phyloP scores from a whole-genome alignment of 2,888 invertebrate genomes.

The Cataglyphis cursor region DNA sequence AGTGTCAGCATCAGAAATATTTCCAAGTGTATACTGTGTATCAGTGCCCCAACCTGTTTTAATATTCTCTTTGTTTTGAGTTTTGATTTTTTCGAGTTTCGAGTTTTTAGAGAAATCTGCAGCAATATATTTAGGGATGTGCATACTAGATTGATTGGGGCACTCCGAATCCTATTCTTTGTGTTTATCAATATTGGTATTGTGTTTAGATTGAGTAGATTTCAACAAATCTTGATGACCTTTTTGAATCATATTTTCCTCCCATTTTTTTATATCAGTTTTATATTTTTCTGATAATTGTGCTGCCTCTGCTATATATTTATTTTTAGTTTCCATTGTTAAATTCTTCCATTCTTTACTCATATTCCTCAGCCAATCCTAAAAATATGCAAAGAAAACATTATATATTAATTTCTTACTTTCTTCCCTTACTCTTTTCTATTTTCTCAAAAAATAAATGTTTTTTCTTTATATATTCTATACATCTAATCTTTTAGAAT shows the following conservation, averaged over 20 bases:
- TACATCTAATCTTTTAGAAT: no score
- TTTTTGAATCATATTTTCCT: slow-evolving; percentile 32
- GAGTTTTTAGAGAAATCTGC: slow-evolving; percentile 7
- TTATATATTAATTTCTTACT: background rate
- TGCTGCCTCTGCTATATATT: slow-evolving; percentile 11
- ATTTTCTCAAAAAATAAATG: background rate
- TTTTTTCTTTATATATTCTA: background rate
- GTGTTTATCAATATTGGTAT: background rate
- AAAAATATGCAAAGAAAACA: background rate
- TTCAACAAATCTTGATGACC: slow-evolving; percentile 25
- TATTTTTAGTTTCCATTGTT: background rate
- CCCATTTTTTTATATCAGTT: slow-evolving; percentile 21
- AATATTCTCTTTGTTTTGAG: slow-evolving; percentile 29
- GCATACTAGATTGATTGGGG: slow-evolving; percentile 27
- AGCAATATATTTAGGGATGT: slow-evolving; percentile 15
- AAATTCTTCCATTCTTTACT: slow-evolving; percentile 35
- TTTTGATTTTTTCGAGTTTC: slow-evolving; percentile 8
- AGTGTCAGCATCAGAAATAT: slow-evolving; percentile 1
- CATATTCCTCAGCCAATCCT: slow-evolving; percentile 2
- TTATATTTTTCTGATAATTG: slow-evolving; percentile 27
- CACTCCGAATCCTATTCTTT: slow-evolving; percentile 49
- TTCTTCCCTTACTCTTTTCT: background rate
- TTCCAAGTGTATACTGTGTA: background rate
- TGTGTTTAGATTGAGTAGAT: background rate
- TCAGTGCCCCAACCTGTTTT: slow-evolving; percentile 54